phyloP scores from a whole-genome alignment of 2,113 vertebrate genomes.

The Leptosomus discolor region DNA sequence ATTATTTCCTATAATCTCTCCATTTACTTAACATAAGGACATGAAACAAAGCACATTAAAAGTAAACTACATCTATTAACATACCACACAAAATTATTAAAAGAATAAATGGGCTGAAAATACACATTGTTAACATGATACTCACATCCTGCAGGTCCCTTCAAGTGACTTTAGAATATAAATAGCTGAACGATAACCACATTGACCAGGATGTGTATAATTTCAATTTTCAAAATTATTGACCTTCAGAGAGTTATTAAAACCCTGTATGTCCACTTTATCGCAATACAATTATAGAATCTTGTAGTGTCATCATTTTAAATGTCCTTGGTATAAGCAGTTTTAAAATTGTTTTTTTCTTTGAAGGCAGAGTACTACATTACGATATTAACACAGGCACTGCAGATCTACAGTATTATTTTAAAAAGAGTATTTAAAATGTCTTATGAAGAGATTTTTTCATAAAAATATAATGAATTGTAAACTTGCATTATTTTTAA shows the following conservation, averaged over 20 bases:
- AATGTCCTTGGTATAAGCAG: conserved; percentile 51
- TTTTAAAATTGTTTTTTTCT: conserved; percentile 66
- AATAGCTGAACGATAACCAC: conserved; percentile 30
- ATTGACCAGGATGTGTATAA: not conserved
- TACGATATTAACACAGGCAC: conserved; percentile 40
- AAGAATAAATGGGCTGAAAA: conserved; percentile 33
- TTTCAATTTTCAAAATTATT: conserved; percentile 49
- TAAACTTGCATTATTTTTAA: conserved; percentile 24
- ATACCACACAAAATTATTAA: conserved; percentile 43
- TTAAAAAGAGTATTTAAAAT: conserved; percentile 45
- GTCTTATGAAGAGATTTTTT: conserved; percentile 12
- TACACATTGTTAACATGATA: not conserved
- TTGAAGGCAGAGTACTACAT: conserved; percentile 49
- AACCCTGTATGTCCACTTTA: conserved; percentile 33
- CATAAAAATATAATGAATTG: not conserved
- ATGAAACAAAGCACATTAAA: conserved; percentile 36
- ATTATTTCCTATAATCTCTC: conserved; percentile 57
- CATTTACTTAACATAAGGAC: conserved; percentile 27
- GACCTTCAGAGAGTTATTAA: conserved; percentile 58
- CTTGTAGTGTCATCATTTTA: conserved; percentile 43
- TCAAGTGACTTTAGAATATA: conserved; percentile 19
- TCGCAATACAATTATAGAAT: conserved; percentile 46
- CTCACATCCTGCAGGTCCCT: conserved; percentile 6
- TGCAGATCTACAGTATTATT: conserved; percentile 19
- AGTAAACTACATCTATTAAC: conserved; percentile 53